These are phyloP conservation scores for Synergus itoensis DNA, from an alignment of 2,888 invertebrate genomes.

Conservation along the genomic window DNA sequence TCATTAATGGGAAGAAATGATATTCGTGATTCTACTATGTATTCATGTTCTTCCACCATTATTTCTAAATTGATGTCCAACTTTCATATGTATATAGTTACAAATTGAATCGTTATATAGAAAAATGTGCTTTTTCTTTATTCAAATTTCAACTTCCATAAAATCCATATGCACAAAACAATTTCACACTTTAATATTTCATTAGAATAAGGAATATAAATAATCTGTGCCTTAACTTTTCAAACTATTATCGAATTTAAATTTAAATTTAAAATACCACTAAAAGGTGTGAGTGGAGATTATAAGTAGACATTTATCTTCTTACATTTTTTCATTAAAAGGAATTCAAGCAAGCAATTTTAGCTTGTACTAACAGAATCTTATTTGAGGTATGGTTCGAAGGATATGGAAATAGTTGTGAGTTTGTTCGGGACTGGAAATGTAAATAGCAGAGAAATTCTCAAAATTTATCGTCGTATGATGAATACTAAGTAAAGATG, in stretches of 20 bases:
- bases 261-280: not conserved
- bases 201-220: not conserved
- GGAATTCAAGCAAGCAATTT: not conserved
- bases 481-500: not conserved
- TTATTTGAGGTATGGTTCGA: not conserved
- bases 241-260: not conserved
- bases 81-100: not conserved
- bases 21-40: not conserved
- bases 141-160: not conserved
- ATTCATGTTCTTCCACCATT: not conserved
- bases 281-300: not conserved
- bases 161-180: not conserved
- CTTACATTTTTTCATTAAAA: not conserved
- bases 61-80: not conserved
- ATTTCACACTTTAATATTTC: not conserved
- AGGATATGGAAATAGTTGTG: not conserved
- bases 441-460: slow-evolving; percentile 11
- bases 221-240: not conserved
- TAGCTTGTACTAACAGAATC: not conserved
- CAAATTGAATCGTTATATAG: not conserved
- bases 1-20: too few relatives aligned
- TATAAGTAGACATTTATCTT: not conserved
- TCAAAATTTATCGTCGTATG: not conserved
- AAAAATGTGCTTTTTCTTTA: not conserved
- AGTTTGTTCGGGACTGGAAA: slow-evolving; percentile 23